Evolutionary conservation across 2,888 invertebrate species (phyloP).

Genomic region (Polymixis flavicincta): DNA sequence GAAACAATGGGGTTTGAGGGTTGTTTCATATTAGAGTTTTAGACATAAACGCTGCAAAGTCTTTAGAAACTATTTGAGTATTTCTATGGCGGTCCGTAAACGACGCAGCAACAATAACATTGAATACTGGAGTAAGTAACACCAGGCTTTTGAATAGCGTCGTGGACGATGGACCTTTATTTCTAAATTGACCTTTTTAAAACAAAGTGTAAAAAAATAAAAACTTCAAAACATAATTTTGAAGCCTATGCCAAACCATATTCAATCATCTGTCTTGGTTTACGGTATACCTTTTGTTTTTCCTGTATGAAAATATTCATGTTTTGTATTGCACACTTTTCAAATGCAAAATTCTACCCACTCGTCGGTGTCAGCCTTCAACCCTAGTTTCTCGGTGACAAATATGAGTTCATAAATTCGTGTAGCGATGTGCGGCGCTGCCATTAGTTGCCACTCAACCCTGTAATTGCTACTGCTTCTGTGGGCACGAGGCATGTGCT

Average conservation of each 20-base stretch:
- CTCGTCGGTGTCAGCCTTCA: background rate
- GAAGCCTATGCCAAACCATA: background rate
- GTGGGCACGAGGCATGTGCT: constrained; percentile 30
- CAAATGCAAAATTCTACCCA: constrained; percentile 1
- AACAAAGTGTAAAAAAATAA: too few relatives aligned
- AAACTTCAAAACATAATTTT: too few relatives aligned
- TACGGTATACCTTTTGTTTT: background rate
- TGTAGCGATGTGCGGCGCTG: constrained; percentile 25
- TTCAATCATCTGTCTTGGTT: background rate
- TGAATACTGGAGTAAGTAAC: too few relatives aligned
- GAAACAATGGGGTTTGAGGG: constrained; percentile 4
- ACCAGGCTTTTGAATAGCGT: background rate
- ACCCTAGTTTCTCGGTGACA: constrained; percentile 18
- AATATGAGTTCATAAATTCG: constrained; percentile 46
- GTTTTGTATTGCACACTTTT: background rate
- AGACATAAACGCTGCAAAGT: background rate
- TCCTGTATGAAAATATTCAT: background rate
- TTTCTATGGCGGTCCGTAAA: too few relatives aligned
- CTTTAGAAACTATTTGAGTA: background rate
- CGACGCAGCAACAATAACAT: too few relatives aligned
- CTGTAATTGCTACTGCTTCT: constrained; percentile 47
- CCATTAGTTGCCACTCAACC: constrained; percentile 62
- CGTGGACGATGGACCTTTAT: background rate
- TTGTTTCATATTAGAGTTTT: background rate
- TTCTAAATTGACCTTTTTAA: too few relatives aligned